These are phyloP conservation scores for Acromyrmex charruanus DNA, from an alignment of 1,140 invertebrate species.

Conservation along the genomic window DNA sequence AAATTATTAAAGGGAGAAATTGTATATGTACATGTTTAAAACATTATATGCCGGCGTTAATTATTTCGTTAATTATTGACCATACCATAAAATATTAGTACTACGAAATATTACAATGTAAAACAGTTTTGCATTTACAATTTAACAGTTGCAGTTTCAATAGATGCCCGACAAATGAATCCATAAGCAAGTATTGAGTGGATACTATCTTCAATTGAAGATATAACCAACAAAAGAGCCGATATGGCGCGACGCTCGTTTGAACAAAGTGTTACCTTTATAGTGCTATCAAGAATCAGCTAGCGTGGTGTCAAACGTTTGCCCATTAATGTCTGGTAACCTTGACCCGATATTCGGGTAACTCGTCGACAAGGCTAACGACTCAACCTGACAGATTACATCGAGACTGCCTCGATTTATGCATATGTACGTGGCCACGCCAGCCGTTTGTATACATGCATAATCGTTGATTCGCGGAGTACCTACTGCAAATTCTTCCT, in stretches of 20 bases:
- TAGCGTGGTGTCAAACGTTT: conserved; percentile 43
- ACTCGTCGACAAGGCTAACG: conserved; percentile 67
- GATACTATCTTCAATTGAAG: conserved; percentile 23
- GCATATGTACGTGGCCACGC: neutral
- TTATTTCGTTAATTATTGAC: neutral
- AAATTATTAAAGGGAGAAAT: conserved; percentile 26
- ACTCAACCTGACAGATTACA: conserved; percentile 71
- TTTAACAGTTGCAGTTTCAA: neutral
- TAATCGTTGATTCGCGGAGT: conserved; percentile 13
- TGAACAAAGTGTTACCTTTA: conserved; percentile 32
- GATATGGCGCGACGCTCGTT: conserved; percentile 13
- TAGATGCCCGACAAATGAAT: neutral
- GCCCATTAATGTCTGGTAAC: conserved; percentile 64
- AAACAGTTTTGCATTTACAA: neutral
- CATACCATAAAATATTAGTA: neutral
- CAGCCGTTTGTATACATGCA: conserved; percentile 29
- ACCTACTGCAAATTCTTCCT: conserved; percentile 35
- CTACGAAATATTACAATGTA: too few species aligned
- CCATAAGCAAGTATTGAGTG: neutral
- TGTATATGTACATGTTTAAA: neutral
- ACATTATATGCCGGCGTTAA: too few species aligned
- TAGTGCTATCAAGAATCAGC: conserved; percentile 39
- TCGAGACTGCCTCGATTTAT: conserved; percentile 43
- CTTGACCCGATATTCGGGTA: conserved; percentile 73
- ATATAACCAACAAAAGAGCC: neutral